A percentile compares a stretch with the other conserved stretches of the same genome.
Evolutionary conservation across 2,797 vertebrate species (phyloP).

Genomic region (Orestias chungarensis): DNA sequence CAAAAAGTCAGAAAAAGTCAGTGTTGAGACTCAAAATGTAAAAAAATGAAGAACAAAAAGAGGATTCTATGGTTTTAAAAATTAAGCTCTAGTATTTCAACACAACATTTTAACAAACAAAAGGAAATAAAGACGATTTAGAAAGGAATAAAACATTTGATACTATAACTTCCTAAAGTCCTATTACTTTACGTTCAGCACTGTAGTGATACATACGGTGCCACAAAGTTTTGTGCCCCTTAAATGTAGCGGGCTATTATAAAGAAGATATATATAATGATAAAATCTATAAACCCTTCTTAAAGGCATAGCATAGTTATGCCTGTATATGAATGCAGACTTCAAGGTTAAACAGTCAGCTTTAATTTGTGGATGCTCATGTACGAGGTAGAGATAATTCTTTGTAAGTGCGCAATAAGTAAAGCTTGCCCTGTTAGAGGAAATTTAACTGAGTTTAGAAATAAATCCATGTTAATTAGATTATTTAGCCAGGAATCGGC

Average conservation of each 20-base stretch:
- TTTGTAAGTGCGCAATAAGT: neutral
- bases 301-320: neutral
- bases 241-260: slow-evolving; percentile 1
- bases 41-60: slow-evolving; percentile 24
- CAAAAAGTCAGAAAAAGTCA: slow-evolving; percentile 6
- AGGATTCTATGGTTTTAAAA: slow-evolving; percentile 1
- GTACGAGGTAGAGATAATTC: neutral
- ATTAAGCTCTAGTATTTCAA: slow-evolving; percentile 1
- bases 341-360: no score
- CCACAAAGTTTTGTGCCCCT: neutral
- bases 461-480: neutral
- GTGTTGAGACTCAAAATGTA: slow-evolving; percentile 16
- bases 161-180: slow-evolving; percentile 16
- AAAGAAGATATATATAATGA: slow-evolving; percentile 6
- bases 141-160: slow-evolving; percentile 20
- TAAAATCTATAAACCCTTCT: neutral
- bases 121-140: slow-evolving; percentile 21
- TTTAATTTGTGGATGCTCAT: neutral
- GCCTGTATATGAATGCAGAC: neutral
- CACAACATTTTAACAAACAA: slow-evolving; percentile 3
- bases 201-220: slow-evolving; percentile 2
- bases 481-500: neutral
- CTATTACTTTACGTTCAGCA: slow-evolving; percentile 19
- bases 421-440: neutral
- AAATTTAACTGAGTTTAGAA: neutral